Evolutionary conservation across 2,888 invertebrate genomes (phyloP).

Genomic region (Drosophila macrothrix): DNA sequence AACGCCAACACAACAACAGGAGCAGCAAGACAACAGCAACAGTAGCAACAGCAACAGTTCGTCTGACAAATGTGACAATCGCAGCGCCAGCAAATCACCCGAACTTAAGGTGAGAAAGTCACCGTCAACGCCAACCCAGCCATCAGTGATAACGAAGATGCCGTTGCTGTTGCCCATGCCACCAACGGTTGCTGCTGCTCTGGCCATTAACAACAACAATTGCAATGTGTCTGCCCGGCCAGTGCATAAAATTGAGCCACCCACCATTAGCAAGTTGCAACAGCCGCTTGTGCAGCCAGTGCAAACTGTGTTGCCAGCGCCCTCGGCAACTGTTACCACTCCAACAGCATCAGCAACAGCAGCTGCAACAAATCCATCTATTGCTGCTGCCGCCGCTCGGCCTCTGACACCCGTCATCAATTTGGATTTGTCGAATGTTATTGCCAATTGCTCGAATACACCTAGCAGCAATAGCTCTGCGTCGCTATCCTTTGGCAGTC

Average conservation of each 20-base stretch:
- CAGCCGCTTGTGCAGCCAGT: slow-evolving; percentile 83
- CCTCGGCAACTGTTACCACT: slow-evolving; percentile 14
- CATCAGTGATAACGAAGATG: slow-evolving; percentile 82
- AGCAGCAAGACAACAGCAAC: slow-evolving; percentile 23
- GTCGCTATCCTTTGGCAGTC: slow-evolving; percentile 69
- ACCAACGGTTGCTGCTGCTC: slow-evolving; percentile 7
- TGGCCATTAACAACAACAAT: slow-evolving; percentile 14
- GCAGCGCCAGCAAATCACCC: slow-evolving; percentile 14
- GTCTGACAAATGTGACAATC: slow-evolving; percentile 40
- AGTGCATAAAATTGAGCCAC: slow-evolving; percentile 83
- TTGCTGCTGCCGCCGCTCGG: slow-evolving; percentile 14
- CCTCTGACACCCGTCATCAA: slow-evolving; percentile 65
- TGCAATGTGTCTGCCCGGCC: slow-evolving; percentile 13
- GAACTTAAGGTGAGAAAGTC: slow-evolving; percentile 13
- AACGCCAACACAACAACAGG: slow-evolving; percentile 32
- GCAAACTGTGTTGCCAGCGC: slow-evolving; percentile 79
- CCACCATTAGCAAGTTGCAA: slow-evolving; percentile 79
- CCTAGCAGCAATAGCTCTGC: slow-evolving; percentile 46
- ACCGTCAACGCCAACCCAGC: slow-evolving; percentile 16
- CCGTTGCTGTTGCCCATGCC: slow-evolving; percentile 34
- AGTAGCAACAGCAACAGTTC: slow-evolving; percentile 26
- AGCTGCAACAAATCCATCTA: background rate
- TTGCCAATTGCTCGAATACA: slow-evolving; percentile 48
- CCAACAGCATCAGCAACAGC: slow-evolving; percentile 13
- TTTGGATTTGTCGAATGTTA: slow-evolving; percentile 69